Conservation (phyloP, 2,888 invertebrate genomes). For the Acronicta alni region DNA sequence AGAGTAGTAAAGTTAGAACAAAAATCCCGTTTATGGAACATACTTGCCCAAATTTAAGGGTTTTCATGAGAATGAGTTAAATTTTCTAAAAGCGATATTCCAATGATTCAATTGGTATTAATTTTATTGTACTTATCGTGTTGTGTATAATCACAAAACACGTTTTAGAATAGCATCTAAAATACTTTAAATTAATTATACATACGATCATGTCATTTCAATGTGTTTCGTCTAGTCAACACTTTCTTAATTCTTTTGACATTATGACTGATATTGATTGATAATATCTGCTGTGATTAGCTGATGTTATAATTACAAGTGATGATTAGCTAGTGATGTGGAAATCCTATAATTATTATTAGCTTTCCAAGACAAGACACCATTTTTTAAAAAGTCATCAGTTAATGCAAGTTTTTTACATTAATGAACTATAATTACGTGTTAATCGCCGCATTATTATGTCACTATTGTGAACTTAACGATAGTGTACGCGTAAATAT, state of each 20-base stretch:
- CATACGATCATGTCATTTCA: neutral
- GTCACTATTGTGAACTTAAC: slow-evolving; percentile 23
- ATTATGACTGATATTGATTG: slow-evolving; percentile 33
- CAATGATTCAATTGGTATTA: neutral
- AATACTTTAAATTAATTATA: neutral
- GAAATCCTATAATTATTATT: slow-evolving; percentile 7
- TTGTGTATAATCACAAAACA: too few relatives aligned
- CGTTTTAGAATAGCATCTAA: neutral
- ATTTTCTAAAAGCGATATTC: too few relatives aligned
- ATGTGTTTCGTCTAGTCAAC: slow-evolving; percentile 12
- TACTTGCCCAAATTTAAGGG: too few relatives aligned
- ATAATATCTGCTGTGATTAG: slow-evolving; percentile 20
- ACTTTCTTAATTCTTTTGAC: slow-evolving; percentile 28
- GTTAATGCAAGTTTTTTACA: slow-evolving; percentile 25
- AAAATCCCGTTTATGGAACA: too few relatives aligned
- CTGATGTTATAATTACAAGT: slow-evolving; percentile 22
- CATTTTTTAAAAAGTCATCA: slow-evolving; percentile 12
- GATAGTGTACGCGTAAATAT: slow-evolving; percentile 14
- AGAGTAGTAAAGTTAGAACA: too few relatives aligned
- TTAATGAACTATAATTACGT: slow-evolving; percentile 18
- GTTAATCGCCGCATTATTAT: slow-evolving; percentile 18
- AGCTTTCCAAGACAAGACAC: slow-evolving; percentile 2
- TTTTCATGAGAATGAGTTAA: too few relatives aligned
- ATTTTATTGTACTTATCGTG: neutral
- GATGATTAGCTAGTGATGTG: slow-evolving; percentile 10